phyloP scores from a whole-genome alignment of 2,113 vertebrate genomes.

The Datnioides undecimradiatus region DNA sequence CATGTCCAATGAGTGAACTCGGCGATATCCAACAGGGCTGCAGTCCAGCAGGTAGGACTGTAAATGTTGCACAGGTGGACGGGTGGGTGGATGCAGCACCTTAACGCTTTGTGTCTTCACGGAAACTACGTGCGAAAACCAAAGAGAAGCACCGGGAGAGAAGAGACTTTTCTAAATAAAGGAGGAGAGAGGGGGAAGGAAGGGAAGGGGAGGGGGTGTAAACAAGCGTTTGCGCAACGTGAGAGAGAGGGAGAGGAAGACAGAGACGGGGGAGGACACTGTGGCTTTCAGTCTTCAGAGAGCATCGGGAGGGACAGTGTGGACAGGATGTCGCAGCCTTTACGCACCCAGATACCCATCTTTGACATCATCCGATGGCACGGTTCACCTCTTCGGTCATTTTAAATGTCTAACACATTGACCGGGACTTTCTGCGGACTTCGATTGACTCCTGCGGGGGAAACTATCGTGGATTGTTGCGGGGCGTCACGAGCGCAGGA shows the following conservation, averaged over 20 bases:
- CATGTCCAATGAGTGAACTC: neutral
- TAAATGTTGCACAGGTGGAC: neutral
- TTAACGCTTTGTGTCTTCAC: neutral
- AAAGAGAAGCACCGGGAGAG: neutral
- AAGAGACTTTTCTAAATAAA: too few species aligned
- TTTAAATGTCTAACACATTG: neutral
- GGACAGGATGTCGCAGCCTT: slow-evolving; percentile 6
- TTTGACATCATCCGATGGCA: neutral
- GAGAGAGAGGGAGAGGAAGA: neutral
- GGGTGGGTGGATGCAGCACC: too few species aligned
- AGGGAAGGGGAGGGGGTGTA: neutral
- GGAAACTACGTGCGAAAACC: neutral
- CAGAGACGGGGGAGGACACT: too few species aligned
- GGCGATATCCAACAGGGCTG: neutral
- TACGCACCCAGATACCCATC: neutral
- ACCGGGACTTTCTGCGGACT: slow-evolving; percentile 4
- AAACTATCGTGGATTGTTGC: neutral
- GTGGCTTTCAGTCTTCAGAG: neutral
- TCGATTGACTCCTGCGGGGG: neutral
- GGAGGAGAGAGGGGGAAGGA: too few species aligned
- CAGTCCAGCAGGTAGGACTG: too few species aligned
- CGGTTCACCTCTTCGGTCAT: neutral
- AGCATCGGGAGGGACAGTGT: neutral
- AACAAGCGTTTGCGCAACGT: neutral
- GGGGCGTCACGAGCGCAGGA: slow-evolving; percentile 15